These are phyloP conservation scores for Neosalanx taihuensis DNA, from an alignment of 2,797 vertebrate genomes.

Conservation along the genomic window DNA sequence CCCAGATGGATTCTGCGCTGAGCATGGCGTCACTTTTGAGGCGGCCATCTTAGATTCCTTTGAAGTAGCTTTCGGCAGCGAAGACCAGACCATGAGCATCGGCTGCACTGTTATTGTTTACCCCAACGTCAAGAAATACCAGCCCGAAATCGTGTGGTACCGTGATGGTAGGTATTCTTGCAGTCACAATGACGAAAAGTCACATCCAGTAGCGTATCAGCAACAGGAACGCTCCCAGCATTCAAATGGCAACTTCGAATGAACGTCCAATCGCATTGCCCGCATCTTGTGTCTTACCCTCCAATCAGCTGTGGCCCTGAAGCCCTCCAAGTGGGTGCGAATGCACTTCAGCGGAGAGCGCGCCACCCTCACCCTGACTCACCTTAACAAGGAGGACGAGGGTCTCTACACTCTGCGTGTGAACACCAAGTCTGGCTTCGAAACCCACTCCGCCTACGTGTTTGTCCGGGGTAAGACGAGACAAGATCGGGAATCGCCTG, in stretches of 20 bases:
- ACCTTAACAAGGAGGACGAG: conserved; percentile 98
- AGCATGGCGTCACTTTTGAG: conserved; percentile 89
- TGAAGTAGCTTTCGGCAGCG: conserved; percentile 87
- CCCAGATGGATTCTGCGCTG: conserved; percentile 83
- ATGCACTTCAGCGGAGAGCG: conserved; percentile 89
- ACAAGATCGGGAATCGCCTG: not conserved
- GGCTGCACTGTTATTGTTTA: conserved; percentile 91
- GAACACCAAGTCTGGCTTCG: conserved; percentile 91
- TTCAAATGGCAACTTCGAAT: too few species aligned
- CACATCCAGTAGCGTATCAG: not conserved
- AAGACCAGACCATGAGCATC: conserved; percentile 92
- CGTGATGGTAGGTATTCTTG: conserved; percentile 72
- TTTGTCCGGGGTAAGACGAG: conserved; percentile 85
- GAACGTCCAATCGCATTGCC: not conserved
- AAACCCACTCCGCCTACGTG: conserved; percentile 87
- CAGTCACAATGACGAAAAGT: not conserved
- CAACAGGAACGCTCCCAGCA: not conserved
- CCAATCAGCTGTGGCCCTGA: conserved; percentile 77
- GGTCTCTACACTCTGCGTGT: conserved; percentile 90
- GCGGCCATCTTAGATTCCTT: conserved; percentile 91
- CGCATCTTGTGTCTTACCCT: not conserved
- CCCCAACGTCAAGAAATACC: conserved; percentile 91
- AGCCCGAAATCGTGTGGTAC: conserved; percentile 92
- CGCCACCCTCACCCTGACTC: conserved; percentile 84
- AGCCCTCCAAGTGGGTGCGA: conserved; percentile 88